A percentile compares a stretch with the other conserved stretches of the same genome.
These are phyloP conservation scores for Platyscapa corneri DNA, from an alignment of 1,140 invertebrate species.

Conservation along the genomic window DNA sequence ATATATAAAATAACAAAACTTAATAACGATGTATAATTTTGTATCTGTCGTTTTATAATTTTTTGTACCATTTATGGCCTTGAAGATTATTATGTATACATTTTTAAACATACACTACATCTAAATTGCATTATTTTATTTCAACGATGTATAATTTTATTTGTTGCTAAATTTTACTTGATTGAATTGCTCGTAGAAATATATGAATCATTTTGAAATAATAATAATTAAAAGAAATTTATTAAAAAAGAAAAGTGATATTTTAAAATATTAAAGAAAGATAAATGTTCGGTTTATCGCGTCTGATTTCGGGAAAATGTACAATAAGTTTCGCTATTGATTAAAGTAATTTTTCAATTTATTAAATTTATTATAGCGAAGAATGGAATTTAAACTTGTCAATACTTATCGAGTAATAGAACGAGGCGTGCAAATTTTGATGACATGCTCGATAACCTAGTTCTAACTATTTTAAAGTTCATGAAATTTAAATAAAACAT, in stretches of 20 bases:
- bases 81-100: background rate
- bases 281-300: no score
- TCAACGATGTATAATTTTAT: background rate
- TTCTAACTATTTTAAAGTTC: no score
- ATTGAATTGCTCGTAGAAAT: background rate
- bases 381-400: no score
- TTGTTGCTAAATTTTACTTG: background rate
- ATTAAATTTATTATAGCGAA: background rate
- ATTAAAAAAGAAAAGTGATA: no score
- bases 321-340: background rate
- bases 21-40: background rate
- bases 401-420: no score
- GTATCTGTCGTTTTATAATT: constrained; percentile 17
- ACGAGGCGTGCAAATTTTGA: no score
- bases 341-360: background rate
- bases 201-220: background rate
- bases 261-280: no score
- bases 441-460: no score
- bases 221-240: background rate
- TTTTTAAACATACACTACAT: background rate
- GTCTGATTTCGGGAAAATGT: background rate
- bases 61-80: background rate
- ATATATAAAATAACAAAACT: background rate
- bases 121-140: background rate
- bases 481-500: no score